Evolutionary conservation across 2,888 invertebrate genomes (phyloP).

Genomic region (Amblyteles armatorius): DNA sequence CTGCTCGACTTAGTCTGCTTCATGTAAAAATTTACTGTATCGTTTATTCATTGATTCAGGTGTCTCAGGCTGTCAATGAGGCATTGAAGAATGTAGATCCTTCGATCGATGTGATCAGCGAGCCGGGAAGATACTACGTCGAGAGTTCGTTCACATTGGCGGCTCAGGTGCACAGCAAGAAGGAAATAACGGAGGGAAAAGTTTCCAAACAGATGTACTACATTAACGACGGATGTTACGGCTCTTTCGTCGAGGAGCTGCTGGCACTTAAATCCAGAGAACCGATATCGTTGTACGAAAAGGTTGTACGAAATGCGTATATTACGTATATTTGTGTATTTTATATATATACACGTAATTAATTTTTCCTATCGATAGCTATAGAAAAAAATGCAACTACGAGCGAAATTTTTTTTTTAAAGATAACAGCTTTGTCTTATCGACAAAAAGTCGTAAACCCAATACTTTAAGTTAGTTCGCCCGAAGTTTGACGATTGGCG

Average conservation of each 20-base stretch:
- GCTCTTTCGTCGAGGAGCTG: conserved; percentile 87
- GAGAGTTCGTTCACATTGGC: conserved; percentile 87
- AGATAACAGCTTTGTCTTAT: too few relatives aligned
- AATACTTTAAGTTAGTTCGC: too few relatives aligned
- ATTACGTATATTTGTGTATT: neutral
- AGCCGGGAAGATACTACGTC: conserved; percentile 88
- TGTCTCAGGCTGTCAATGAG: conserved; percentile 84
- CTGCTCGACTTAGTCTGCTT: too few relatives aligned
- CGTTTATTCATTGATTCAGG: conserved; percentile 65
- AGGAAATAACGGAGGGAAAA: conserved; percentile 78
- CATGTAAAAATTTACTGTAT: too few relatives aligned
- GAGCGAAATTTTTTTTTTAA: too few relatives aligned
- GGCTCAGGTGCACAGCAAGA: conserved; percentile 86
- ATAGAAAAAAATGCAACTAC: too few relatives aligned
- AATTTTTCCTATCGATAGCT: too few relatives aligned
- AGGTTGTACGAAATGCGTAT: conserved; percentile 1
- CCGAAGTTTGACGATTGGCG: too few relatives aligned
- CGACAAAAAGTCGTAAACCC: too few relatives aligned
- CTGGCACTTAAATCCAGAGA: conserved; percentile 71
- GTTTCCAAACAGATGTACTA: conserved; percentile 86
- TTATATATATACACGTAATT: conserved; percentile 2
- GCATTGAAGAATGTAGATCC: conserved; percentile 84
- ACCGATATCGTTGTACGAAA: conserved; percentile 72
- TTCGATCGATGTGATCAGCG: conserved; percentile 85
- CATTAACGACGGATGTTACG: conserved; percentile 88